Percentiles rank a stretch among this genome's conserved stretches.
These are phyloP conservation scores for Limnephilus rhombicus DNA, from an alignment of 2,888 invertebrate species.

Conservation along the genomic window DNA sequence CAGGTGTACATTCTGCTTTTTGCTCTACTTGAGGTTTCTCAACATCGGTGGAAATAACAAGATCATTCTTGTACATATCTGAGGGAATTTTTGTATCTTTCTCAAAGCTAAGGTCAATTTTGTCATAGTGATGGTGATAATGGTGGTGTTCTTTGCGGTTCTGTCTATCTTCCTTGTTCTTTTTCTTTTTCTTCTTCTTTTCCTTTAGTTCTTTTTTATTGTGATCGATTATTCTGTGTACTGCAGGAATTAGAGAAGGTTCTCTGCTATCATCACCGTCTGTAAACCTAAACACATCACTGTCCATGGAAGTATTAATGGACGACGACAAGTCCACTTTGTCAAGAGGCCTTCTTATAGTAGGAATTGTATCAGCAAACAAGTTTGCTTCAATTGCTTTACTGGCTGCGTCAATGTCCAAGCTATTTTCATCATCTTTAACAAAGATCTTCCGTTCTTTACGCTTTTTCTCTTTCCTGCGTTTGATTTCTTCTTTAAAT, in stretches of 20 bases:
- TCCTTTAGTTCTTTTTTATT: conserved; percentile 82
- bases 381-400: conserved; percentile 90
- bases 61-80: conserved; percentile 66
- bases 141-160: conserved; percentile 83
- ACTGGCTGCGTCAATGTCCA: conserved; percentile 89
- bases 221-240: conserved; percentile 69
- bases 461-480: conserved; percentile 81
- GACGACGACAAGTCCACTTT: conserved; percentile 67
- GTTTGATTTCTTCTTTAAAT: conserved; percentile 78
- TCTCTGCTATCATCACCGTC: conserved; percentile 80
- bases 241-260: conserved; percentile 69
- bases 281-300: conserved; percentile 80
- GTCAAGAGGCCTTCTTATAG: conserved; percentile 67
- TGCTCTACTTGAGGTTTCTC: conserved; percentile 71
- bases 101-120: conserved; percentile 68
- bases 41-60: conserved; percentile 67
- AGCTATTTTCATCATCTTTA: conserved; percentile 86
- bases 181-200: conserved; percentile 91
- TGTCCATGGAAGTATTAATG: conserved; percentile 70
- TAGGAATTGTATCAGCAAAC: conserved; percentile 81
- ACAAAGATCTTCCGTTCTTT: conserved; percentile 79
- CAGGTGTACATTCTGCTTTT: conserved; percentile 71
- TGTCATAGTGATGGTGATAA: conserved; percentile 82
- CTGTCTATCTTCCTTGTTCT: conserved; percentile 87
- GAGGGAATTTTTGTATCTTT: conserved; percentile 58